Evolutionary conservation across 2,113 vertebrate species (phyloP).

Genomic region (Brachypodius melanocephalos): DNA sequence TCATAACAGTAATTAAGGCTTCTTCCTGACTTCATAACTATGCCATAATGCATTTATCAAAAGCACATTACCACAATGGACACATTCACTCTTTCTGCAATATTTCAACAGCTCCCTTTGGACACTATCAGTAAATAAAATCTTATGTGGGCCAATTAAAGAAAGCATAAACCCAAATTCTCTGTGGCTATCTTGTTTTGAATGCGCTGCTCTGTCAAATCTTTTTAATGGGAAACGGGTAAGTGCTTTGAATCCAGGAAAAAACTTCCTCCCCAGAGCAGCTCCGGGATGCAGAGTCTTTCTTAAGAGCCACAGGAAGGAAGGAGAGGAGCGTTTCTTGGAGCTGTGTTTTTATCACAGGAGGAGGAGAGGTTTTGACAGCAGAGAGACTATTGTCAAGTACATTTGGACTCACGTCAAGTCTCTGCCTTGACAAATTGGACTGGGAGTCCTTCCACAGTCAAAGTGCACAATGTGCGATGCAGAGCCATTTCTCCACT

Average conservation of each 20-base stretch:
- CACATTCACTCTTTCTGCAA: not conserved
- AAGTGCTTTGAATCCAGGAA: not conserved
- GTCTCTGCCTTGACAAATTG: conserved; percentile 28
- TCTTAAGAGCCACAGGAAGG: conserved; percentile 3
- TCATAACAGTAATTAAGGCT: conserved; percentile 58
- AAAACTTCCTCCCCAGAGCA: not conserved
- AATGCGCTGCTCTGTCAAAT: not conserved
- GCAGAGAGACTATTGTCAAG: conserved; percentile 30
- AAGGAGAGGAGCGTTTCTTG: not conserved
- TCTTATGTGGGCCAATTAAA: conserved; percentile 42
- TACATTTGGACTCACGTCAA: not conserved
- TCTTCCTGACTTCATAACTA: conserved; percentile 45
- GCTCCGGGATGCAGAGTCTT: not conserved
- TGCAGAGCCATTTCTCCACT: not conserved
- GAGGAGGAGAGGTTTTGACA: conserved; percentile 33
- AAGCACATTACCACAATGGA: conserved; percentile 42
- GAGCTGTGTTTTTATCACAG: conserved; percentile 42
- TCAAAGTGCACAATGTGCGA: not conserved
- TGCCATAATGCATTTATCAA: conserved; percentile 55
- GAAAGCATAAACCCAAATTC: conserved; percentile 16
- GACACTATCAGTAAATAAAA: conserved; percentile 44
- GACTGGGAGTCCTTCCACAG: not conserved
- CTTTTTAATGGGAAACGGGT: not conserved
- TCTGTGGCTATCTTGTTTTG: not conserved
- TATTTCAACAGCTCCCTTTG: conserved; percentile 31